Evolutionary conservation across 2,797 vertebrate genomes (phyloP), one percentile per base, ranked within the genome.

Genomic region (Scyliorhinus canicula): DNA sequence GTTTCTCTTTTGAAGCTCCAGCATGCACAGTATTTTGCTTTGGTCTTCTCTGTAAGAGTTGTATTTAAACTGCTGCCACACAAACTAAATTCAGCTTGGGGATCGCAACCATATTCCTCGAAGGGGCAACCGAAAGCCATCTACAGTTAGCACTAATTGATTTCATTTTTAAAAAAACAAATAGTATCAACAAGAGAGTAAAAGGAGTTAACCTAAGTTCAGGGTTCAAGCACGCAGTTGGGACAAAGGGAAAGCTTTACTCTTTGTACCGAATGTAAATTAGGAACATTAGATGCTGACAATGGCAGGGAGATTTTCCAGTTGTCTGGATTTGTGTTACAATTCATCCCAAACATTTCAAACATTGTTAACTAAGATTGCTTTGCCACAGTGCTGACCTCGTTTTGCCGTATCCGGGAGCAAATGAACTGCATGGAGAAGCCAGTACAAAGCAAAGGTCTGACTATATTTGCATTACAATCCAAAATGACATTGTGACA

Each of bases 171-270:
- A n/a, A 40, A 60, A 40, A 90, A 90, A 90, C 55, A 60, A 40
- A 4, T 19, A 63, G 57, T 24, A 35, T 90, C 57, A 90, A 90
- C 55, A 19, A n/a, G 4, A n/a, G 55, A 90, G 55, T 24, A 9
- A 90, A 90, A 90, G 86, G 4, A 40, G 31, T 57, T 88, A 57
- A 88, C 9, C 86, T 90, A 55, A 90, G 35, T 60, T 90, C 86
- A 90, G 35, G 2, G 86, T 40, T 90, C 57, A 60, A 63, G 5
- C 6, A 9, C 55, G 11, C 35, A 4, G 9, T 7, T 90, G 86
- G 31, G 16, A 60, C 86, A 90, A 63, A 21, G 2, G 40, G 35
- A 60, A 9, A 90, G 55, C 5, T 63, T n/a, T 60, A 8, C 16
- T 90, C 86, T 3, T 19, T 52, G 16, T 35, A 28, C 28, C 12